Base-by-base conservation (phyloP, 1,140 invertebrate genomes). In the Brachionus plicatilis region DNA sequence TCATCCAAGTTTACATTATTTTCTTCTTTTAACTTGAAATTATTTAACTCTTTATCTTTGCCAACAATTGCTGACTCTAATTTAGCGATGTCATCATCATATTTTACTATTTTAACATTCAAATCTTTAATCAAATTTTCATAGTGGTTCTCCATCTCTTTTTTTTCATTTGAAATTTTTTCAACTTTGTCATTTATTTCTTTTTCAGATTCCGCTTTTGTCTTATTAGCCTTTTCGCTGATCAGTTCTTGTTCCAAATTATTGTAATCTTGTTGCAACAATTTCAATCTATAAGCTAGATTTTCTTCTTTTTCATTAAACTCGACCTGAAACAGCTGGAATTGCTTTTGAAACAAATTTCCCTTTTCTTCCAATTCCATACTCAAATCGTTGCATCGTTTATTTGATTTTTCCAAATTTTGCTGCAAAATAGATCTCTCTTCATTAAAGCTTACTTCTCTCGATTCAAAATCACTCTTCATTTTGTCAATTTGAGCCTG, bases 341-440 rank as follows among this genome's bases (percentile, higher is more conserved):
- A 82, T 47, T 82, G 79, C 24, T 82, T 60, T 68, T 82, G 79
- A 65, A 82, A 82, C n/a, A 82, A 65, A 56, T 65, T 80, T 56
- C 56, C 56, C 11, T 80, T 80, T 80, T 80, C 76, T 65, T 80
- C 50, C 76, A 80, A 20, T 65, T 80, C 76, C 50, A 56, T 80
- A 11, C 50, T 80, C 20, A 80, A 65, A 43, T 80, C 76, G 9
- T 60, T 50, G 12, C 76, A 82, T 47, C 79, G 20, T 68, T 82
- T 82, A 27, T 43, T 82, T 4, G 33, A 12, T 47, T 24, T 65
- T 20, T 82, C 79, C n/a, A 65, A 45, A 68, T 82, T 68, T 65
- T 60, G 53, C 24, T 65, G 7, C 11, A 82, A 45, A 14, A 41
- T 65, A 1, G 24, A 33, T 60, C 27, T 80, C 41, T 80, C 76